phyloP scores from a whole-genome alignment of 2,113 vertebrate species.

The Corythornis vintsioides region DNA sequence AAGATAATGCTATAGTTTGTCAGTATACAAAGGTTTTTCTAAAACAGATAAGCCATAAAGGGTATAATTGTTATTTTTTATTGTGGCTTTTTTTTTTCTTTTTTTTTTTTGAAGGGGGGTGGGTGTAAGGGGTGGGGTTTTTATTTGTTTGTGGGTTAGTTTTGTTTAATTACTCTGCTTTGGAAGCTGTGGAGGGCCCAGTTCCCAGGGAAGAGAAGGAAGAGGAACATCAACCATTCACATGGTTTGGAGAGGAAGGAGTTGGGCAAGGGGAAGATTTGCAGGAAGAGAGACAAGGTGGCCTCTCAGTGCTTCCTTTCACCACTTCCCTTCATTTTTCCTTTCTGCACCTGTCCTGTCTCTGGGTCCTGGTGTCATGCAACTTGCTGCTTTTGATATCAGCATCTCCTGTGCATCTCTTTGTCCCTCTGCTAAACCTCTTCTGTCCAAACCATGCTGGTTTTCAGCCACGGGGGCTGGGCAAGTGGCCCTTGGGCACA shows the following conservation, averaged over 20 bases:
- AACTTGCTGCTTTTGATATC: not conserved
- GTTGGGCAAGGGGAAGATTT: not conserved
- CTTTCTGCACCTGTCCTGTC: not conserved
- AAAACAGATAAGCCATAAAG: not conserved
- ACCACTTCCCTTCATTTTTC: not conserved
- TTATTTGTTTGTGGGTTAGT: not conserved
- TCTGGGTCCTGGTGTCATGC: accelerated
- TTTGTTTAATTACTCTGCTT: not conserved
- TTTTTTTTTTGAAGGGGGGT: not conserved
- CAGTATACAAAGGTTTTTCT: not conserved
- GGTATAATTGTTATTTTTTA: not conserved
- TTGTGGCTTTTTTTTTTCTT: not conserved
- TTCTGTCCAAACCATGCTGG: not conserved
- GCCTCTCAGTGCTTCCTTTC: not conserved
- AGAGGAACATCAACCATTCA: not conserved
- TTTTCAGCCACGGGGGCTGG: accelerated
- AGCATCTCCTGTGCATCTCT: not conserved
- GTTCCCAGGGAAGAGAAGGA: not conserved
- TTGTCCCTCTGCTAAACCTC: not conserved
- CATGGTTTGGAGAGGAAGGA: not conserved
- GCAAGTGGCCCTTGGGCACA: accelerated
- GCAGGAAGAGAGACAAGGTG: not conserved
- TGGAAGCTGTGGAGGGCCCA: not conserved
- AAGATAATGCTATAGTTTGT: not conserved
- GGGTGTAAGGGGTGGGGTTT: not conserved